These are phyloP conservation scores for Aurelia coerulea DNA, from an alignment of 30 jellyfish, hydroid and myxozoan species.

Conservation along the genomic window DNA sequence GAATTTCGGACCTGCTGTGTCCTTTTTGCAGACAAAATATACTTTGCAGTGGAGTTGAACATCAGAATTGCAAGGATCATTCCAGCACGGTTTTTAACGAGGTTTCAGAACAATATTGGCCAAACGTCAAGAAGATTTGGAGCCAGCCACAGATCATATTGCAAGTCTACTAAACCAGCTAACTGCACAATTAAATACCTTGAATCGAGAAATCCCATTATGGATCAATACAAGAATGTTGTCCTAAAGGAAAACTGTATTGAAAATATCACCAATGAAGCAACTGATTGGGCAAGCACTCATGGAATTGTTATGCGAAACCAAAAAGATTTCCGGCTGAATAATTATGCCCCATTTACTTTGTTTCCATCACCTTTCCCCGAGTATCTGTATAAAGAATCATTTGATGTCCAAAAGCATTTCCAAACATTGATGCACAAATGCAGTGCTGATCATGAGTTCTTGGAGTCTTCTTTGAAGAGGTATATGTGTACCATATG, in stretches of 20 bases:
- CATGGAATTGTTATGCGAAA: slow-evolving; percentile 90
- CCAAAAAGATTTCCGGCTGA: slow-evolving; percentile 27
- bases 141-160: too few species aligned
- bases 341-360: slow-evolving; percentile 83
- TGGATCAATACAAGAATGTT: slow-evolving; percentile 65
- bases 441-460: slow-evolving; percentile 84
- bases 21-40: too few species aligned
- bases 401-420: slow-evolving; percentile 80
- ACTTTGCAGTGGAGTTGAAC: too few species aligned
- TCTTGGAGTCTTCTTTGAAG: slow-evolving; percentile 69
- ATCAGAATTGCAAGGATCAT: too few species aligned
- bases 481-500: slow-evolving; percentile 47
- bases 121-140: too few species aligned
- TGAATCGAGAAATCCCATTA: not conserved
- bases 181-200: too few species aligned
- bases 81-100: too few species aligned
- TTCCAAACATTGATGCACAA: slow-evolving; percentile 82
- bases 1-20: too few species aligned
- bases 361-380: slow-evolving; percentile 98
- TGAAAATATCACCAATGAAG: slow-evolving; percentile 56
- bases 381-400: slow-evolving; percentile 78
- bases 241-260: slow-evolving; percentile 10
- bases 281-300: slow-evolving; percentile 90
- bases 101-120: too few species aligned
- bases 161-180: too few species aligned